Evolutionary conservation across 2,113 vertebrate genomes (phyloP), one percentile per base, ranked within the genome.

Genomic region (Carassius gibelio): DNA sequence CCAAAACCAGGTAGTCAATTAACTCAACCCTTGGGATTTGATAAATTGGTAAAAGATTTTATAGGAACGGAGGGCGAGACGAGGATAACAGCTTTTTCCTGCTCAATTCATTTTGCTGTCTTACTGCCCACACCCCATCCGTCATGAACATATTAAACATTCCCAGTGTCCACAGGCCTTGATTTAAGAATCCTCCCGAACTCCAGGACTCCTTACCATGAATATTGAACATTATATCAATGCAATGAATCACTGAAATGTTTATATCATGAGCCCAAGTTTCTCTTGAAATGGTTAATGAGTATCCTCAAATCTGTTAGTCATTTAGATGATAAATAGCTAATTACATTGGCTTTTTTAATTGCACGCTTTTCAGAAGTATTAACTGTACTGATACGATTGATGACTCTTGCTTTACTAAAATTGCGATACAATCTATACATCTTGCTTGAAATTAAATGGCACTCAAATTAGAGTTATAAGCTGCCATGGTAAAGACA

Each of bases 1-100:
- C 77, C 69, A 69, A 38, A 75, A 79, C 38, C 69, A 81, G 59
- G 19, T 83, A 87, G 69, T 77, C 45, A 86, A 90, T 90, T 89
- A 45, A 87, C 87, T 68, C 77, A 26, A 61, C 82, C 55, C 57
- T 48, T 36, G 74, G 50, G 85, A 89, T 75, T 61, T 86, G 82
- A 89, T 88, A 69, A 86, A 88, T 86, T 77, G 69, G 83, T 81
- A 69, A 75, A 84, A 57, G 23, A 82, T 87, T 50, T 26, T 30
- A 66, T 4, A 76, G 42, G 69, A 81, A 75, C 2, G 19, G n/a
- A 64, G 74, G 61, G 74, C 7, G 48, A 21, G 82, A n/a, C 3
- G 14, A 59, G 55, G 77, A 81, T 75, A 84, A 76, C 61, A 15
- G 76, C 50, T 76, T 71, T 66, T 75, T 62, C n/a, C 23, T 13